phyloP scores from a whole-genome alignment of 1,140 invertebrate species.

The Stenopsyche tienmushanensis region DNA sequence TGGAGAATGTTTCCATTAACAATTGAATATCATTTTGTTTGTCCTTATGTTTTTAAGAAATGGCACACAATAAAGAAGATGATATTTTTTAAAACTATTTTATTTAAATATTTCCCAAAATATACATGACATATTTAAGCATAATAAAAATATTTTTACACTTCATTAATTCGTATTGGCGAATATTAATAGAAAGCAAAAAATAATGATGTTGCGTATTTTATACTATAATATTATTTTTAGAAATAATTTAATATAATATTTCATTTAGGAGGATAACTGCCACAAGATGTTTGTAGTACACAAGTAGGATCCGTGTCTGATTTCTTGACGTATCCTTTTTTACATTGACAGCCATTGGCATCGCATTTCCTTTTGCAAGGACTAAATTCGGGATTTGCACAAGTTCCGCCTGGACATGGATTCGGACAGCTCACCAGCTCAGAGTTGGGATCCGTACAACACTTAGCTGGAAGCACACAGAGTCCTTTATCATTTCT shows the following conservation, averaged over 20 bases:
- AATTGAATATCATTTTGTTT: no score
- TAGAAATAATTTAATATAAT: not conserved
- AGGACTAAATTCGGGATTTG: conserved; percentile 1
- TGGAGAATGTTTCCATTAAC: no score
- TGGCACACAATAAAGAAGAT: no score
- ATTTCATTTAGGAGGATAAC: not conserved
- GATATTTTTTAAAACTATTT: no score
- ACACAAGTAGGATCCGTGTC: conserved; percentile 4
- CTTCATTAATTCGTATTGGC: not conserved
- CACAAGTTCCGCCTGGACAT: conserved; percentile 31
- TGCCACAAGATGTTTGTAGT: not conserved
- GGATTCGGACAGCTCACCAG: conserved; percentile 17
- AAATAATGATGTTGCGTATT: not conserved
- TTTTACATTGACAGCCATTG: conserved; percentile 27
- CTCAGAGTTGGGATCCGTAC: conserved; percentile 26
- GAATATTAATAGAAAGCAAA: not conserved
- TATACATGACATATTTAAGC: not conserved
- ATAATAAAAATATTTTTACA: not conserved
- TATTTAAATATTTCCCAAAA: not conserved
- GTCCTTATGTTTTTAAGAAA: no score
- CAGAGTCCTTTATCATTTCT: not conserved
- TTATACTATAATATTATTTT: not conserved
- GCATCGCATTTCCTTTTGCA: conserved; percentile 1
- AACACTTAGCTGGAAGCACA: conserved; percentile 16
- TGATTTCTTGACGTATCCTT: conserved; percentile 24